Percentiles rank a stretch among this genome's conserved stretches.
Conservation (phyloP, 2,888 invertebrate species). For the Linyphia triangularis region DNA sequence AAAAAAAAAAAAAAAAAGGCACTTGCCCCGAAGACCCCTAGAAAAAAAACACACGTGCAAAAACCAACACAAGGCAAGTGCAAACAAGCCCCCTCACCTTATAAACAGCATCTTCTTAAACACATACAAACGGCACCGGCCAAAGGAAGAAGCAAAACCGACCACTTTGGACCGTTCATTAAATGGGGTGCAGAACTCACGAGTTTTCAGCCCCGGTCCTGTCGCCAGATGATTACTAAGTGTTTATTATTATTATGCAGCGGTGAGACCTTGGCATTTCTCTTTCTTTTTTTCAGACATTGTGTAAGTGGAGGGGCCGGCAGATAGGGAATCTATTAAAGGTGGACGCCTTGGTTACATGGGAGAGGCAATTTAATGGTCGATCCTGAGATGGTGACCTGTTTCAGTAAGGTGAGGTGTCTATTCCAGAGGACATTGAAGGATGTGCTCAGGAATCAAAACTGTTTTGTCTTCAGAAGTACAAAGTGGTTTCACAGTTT, state of each 20-base stretch:
- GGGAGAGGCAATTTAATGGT: conserved; percentile 10
- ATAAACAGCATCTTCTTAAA: background rate
- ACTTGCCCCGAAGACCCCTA: conserved; percentile 4
- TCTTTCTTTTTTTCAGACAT: background rate
- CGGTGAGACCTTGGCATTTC: conserved; percentile 16
- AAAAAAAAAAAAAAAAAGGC: too few relatives aligned
- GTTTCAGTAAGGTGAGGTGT: background rate
- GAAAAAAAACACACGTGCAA: too few relatives aligned
- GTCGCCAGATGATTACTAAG: conserved; percentile 62
- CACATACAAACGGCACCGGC: background rate
- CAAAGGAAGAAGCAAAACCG: conserved; percentile 38
- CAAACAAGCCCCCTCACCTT: conserved; percentile 18
- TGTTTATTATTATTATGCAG: conserved; percentile 41
- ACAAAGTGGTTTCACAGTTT: too few relatives aligned
- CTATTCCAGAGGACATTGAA: background rate
- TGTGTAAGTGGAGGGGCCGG: conserved; percentile 60
- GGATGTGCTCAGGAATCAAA: background rate
- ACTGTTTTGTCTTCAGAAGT: too few relatives aligned
- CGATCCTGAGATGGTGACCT: background rate
- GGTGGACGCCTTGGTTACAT: conserved; percentile 15
- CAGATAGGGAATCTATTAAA: conserved; percentile 52
- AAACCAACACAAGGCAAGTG: conserved; percentile 29
- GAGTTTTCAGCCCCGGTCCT: conserved; percentile 18
- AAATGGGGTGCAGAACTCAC: conserved; percentile 53
- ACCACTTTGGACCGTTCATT: conserved; percentile 46